Percentiles rank a stretch among this genome's conserved stretches.
Conservation (phyloP, 2,797 vertebrate genomes). For the Enteromius treurensis region DNA sequence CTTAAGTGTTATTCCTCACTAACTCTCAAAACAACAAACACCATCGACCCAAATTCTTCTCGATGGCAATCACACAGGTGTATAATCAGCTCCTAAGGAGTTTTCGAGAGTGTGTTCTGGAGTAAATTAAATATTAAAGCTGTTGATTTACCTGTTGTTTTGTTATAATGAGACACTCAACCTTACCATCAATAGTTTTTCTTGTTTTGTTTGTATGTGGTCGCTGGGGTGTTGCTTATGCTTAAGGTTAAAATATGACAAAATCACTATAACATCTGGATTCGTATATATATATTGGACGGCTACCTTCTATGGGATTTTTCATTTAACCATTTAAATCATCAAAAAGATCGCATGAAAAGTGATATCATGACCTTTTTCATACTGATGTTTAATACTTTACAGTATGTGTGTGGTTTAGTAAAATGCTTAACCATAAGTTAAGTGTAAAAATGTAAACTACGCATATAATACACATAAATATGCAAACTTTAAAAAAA, state of each 20-base stretch:
- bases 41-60: not conserved
- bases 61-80: constrained; percentile 23
- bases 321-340: not conserved
- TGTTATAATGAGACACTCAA: not conserved
- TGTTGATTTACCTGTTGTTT: not conserved
- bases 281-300: not conserved
- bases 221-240: not conserved
- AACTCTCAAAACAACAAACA: constrained; percentile 35
- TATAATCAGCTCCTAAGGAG: constrained; percentile 17
- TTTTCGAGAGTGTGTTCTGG: constrained; percentile 29
- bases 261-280: not conserved
- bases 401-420: not conserved
- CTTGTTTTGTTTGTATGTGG: no score
- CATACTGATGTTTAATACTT: not conserved
- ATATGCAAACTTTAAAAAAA: not conserved
- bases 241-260: not conserved
- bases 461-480: not conserved
- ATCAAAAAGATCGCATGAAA: not conserved
- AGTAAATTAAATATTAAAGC: constrained; percentile 12
- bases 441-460: not conserved
- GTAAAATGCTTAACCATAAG: not conserved
- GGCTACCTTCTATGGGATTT: not conserved
- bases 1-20: constrained; percentile 15
- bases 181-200: not conserved
- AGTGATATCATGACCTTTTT: no score